These are phyloP conservation scores for Tachina lurida DNA, from an alignment of 2,888 invertebrate species.

Conservation along the genomic window DNA sequence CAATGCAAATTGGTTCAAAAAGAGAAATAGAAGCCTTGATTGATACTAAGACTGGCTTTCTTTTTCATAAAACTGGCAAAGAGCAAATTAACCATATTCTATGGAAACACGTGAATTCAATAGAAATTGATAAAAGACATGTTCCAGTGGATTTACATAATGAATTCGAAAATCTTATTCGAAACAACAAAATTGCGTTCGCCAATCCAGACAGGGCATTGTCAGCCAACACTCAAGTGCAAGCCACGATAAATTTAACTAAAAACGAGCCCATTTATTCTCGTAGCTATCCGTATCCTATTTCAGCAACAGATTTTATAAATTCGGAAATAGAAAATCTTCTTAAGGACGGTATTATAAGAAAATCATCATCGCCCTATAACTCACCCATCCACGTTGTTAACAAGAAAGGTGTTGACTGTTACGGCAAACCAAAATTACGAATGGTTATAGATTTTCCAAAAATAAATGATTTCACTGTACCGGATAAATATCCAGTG, in stretches of 20 bases:
- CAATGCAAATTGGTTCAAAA: too few relatives aligned
- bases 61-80: slow-evolving; percentile 27
- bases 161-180: slow-evolving; percentile 10
- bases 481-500: too few relatives aligned
- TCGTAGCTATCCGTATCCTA: slow-evolving; percentile 57
- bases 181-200: slow-evolving; percentile 10
- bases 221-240: slow-evolving; percentile 52
- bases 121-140: slow-evolving; percentile 16
- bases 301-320: too few relatives aligned
- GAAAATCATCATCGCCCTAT: slow-evolving; percentile 61
- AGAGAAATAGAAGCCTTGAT: slow-evolving; percentile 31
- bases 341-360: slow-evolving; percentile 53
- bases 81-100: slow-evolving; percentile 8
- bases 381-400: slow-evolving; percentile 52
- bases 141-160: background rate
- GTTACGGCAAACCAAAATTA: slow-evolving; percentile 51
- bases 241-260: slow-evolving; percentile 48
- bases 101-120: slow-evolving; percentile 12
- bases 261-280: slow-evolving; percentile 54
- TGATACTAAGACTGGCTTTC: slow-evolving; percentile 13
- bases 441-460: background rate
- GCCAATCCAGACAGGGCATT: slow-evolving; percentile 42
- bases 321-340: too few relatives aligned
- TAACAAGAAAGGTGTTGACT: slow-evolving; percentile 63
- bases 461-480: too few relatives aligned